These are phyloP conservation scores for Entomobrya proxima DNA, from an alignment of 2,888 invertebrate species.

Conservation along the genomic window DNA sequence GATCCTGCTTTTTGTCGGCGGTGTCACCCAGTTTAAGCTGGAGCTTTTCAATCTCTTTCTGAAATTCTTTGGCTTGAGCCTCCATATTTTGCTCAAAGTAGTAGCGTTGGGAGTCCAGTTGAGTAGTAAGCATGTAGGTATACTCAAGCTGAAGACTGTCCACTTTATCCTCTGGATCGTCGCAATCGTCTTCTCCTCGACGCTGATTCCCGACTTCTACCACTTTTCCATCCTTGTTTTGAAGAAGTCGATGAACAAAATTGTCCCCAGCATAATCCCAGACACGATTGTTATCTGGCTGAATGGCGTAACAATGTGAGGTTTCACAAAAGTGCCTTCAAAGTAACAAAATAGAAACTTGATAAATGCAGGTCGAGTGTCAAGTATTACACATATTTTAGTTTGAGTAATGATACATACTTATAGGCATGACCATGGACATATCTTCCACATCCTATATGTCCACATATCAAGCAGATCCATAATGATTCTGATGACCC, in stretches of 20 bases:
- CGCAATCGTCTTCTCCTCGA: conserved; percentile 75
- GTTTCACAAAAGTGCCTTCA: conserved; percentile 96
- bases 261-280: conserved; percentile 99
- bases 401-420: conserved; percentile 76
- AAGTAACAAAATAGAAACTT: not conserved
- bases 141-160: conserved; percentile 97
- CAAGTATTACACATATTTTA: not conserved
- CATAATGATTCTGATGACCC: conserved; percentile 88
- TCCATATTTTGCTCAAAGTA: conserved; percentile 91
- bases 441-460: conserved; percentile 97
- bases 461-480: conserved; percentile 99
- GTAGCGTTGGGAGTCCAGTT: conserved; percentile 93
- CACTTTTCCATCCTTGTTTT: conserved; percentile 98
- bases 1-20: conserved; percentile 50
- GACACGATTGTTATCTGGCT: conserved; percentile 95
- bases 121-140: conserved; percentile 95
- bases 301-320: conserved; percentile 97
- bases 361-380: not conserved
- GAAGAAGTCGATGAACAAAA: conserved; percentile 95
- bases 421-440: conserved; percentile 92
- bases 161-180: conserved; percentile 85
- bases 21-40: conserved; percentile 54
- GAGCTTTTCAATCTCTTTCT: conserved; percentile 72
- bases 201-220: conserved; percentile 81
- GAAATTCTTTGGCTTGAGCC: conserved; percentile 77